These are phyloP conservation scores for Tribolium castaneum DNA, from an alignment of 1,140 invertebrate species.

Conservation along the genomic window DNA sequence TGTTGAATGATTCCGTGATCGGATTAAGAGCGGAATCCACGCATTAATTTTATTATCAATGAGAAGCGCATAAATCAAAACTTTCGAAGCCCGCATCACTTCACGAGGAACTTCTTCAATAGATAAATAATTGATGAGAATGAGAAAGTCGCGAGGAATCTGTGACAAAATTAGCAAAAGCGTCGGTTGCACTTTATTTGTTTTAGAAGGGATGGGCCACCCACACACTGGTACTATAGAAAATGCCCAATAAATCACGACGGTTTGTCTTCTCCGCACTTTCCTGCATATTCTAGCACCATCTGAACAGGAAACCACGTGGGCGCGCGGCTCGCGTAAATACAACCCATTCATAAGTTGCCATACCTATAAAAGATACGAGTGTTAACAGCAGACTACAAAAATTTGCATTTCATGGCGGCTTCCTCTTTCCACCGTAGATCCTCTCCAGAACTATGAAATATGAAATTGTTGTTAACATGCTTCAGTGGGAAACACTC, in stretches of 20 bases:
- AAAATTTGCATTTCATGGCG: neutral
- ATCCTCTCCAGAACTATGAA: neutral
- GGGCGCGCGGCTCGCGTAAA: conserved; percentile 2
- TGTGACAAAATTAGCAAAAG: conserved; percentile 30
- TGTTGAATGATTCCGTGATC: too few species aligned
- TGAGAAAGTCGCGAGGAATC: conserved; percentile 21
- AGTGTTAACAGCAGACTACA: neutral
- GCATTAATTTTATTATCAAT: conserved; percentile 9
- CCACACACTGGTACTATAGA: conserved; percentile 2
- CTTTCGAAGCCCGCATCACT: neutral
- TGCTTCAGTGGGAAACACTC: neutral
- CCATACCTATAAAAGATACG: neutral
- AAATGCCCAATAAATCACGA: conserved; percentile 32
- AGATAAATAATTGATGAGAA: neutral
- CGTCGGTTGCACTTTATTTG: conserved; percentile 22
- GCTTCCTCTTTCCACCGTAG: neutral
- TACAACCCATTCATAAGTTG: neutral
- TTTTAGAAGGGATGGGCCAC: conserved; percentile 11
- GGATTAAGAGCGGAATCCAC: neutral
- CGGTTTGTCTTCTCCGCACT: conserved; percentile 19
- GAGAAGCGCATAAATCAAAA: conserved; percentile 13
- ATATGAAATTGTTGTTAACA: neutral
- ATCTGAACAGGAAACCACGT: conserved; percentile 15
- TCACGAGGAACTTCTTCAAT: neutral
- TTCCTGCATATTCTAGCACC: conserved; percentile 24